Conservation (phyloP, 2,797 vertebrate species). For the Gymnodraco acuticeps region DNA sequence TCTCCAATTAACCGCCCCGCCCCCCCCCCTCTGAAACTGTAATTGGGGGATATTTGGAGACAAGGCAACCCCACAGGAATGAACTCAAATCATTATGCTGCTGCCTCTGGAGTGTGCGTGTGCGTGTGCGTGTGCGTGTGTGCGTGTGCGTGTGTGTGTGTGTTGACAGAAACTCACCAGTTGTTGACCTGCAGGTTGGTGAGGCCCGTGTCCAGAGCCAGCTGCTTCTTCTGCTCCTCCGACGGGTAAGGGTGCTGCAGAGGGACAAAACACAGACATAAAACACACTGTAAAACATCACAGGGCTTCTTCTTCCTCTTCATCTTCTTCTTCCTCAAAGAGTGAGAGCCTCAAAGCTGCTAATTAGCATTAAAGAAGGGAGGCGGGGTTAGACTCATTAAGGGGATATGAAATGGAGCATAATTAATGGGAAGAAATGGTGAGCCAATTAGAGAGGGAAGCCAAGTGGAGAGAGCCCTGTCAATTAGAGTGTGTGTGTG, state of each 20-base stretch:
- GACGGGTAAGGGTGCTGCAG: slow-evolving; percentile 95
- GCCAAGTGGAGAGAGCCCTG: slow-evolving; percentile 86
- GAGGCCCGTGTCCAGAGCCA: slow-evolving; percentile 95
- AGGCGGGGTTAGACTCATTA: slow-evolving; percentile 88
- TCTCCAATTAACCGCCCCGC: slow-evolving; percentile 33
- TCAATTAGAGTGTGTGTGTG: slow-evolving; percentile 69
- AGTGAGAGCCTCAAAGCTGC: slow-evolving; percentile 59
- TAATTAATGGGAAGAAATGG: slow-evolving; percentile 90
- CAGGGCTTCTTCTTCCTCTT: not conserved
- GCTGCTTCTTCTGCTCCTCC: slow-evolving; percentile 97
- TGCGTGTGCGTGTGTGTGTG: too few relatives aligned
- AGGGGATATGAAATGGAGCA: slow-evolving; percentile 88
- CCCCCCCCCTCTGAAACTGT: slow-evolving; percentile 43
- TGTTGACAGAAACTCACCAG: slow-evolving; percentile 86
- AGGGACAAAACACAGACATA: slow-evolving; percentile 54
- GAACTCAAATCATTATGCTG: slow-evolving; percentile 67
- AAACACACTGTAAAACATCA: not conserved
- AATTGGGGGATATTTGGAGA: slow-evolving; percentile 29
- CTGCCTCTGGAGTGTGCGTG: slow-evolving; percentile 46
- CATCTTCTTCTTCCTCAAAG: slow-evolving; percentile 13
- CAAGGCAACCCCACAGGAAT: slow-evolving; percentile 33
- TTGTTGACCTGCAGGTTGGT: slow-evolving; percentile 98
- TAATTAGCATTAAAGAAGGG: slow-evolving; percentile 85
- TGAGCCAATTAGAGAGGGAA: slow-evolving; percentile 91
- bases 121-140: too few relatives aligned